Evolutionary conservation across 2,113 vertebrate species (phyloP).

Genomic region (Corvus moneduloides): DNA sequence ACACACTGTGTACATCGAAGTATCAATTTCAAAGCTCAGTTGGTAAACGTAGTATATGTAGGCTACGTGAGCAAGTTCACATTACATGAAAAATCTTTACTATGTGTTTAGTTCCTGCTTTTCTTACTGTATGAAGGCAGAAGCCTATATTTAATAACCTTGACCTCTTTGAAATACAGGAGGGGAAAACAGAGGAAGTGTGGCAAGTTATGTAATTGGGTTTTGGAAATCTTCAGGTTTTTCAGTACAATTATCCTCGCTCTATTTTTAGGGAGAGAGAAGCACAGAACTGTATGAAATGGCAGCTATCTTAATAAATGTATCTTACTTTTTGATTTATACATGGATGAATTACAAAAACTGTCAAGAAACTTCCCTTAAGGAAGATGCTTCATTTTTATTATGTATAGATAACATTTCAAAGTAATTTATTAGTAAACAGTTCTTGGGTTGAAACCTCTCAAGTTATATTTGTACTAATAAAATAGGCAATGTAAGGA

Average conservation of each 20-base stretch:
- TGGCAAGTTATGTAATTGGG: background rate
- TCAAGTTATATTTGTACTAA: background rate
- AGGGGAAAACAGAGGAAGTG: background rate
- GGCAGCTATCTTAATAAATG: background rate
- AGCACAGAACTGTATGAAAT: background rate
- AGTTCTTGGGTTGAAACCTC: background rate
- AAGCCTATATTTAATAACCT: conserved; percentile 20
- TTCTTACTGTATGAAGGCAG: background rate
- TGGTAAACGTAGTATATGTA: background rate
- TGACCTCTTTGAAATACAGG: conserved; percentile 26
- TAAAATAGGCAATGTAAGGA: background rate
- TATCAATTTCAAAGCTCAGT: background rate
- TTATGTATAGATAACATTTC: background rate
- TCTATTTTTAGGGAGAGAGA: background rate
- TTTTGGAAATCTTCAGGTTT: conserved; percentile 18
- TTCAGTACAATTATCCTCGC: background rate
- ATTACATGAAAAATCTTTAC: background rate
- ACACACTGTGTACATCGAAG: background rate
- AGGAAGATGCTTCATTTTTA: background rate
- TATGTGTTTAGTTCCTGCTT: background rate
- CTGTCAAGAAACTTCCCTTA: background rate
- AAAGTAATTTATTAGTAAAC: background rate
- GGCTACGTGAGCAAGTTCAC: background rate
- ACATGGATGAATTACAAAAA: background rate
- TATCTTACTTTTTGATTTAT: background rate